These are phyloP conservation scores for Ophonus ardosiacus DNA, from an alignment of 2,888 invertebrate species.

Conservation along the genomic window DNA sequence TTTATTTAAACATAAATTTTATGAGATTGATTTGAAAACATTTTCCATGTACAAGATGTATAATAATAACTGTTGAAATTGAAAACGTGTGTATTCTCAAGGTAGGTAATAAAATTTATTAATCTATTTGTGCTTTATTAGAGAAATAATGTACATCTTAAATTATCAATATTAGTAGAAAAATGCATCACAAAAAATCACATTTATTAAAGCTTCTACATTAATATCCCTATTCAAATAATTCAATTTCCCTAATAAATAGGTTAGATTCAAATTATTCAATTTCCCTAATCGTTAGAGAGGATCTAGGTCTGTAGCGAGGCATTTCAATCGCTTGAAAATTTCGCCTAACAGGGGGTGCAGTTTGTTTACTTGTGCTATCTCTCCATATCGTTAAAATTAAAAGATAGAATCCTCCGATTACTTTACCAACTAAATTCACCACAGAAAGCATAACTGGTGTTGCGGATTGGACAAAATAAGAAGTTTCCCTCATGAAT, in stretches of 20 bases:
- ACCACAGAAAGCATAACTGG: conserved; percentile 72
- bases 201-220: conserved; percentile 20
- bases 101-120: neutral
- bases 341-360: neutral
- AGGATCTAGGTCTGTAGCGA: conserved; percentile 21
- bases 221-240: neutral
- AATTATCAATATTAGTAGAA: conserved; percentile 10
- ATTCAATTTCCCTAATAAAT: conserved; percentile 53
- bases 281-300: conserved; percentile 46
- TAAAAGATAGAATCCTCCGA: conserved; percentile 74
- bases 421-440: conserved; percentile 72
- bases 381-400: conserved; percentile 71
- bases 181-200: conserved; percentile 44
- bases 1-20: too few species aligned
- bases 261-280: conserved; percentile 28
- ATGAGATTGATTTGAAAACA: too few species aligned
- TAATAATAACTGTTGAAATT: too few species aligned
- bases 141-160: conserved; percentile 26
- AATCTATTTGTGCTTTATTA: conserved; percentile 19
- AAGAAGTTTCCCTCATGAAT: conserved; percentile 71
- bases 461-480: conserved; percentile 70
- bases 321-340: conserved; percentile 32
- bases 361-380: conserved; percentile 63
- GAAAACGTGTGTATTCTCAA: neutral
- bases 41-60: too few species aligned